phyloP scores from a whole-genome alignment of 2,888 invertebrate genomes.

The Bellardia bayeri region DNA sequence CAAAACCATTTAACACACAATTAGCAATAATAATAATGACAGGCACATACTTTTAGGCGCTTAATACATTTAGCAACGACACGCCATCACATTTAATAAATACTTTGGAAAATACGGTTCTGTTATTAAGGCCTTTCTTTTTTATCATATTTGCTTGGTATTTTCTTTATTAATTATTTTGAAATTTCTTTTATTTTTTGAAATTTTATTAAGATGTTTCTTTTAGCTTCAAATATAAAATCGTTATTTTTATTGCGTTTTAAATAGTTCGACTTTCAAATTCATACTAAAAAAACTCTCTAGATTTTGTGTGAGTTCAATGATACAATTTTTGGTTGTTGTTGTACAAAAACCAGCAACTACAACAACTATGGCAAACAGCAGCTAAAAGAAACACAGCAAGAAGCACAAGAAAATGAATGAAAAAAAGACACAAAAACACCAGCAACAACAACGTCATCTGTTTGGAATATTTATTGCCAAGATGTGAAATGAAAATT shows the following conservation, averaged over 20 bases:
- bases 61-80: slow-evolving; percentile 53
- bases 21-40: slow-evolving; percentile 48
- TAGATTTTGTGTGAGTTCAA: slow-evolving; percentile 68
- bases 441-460: slow-evolving; percentile 24
- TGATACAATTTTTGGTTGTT: slow-evolving; percentile 61
- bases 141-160: slow-evolving; percentile 1
- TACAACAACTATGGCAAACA: slow-evolving; percentile 8
- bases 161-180: slow-evolving; percentile 4
- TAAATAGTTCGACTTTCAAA: slow-evolving; percentile 71
- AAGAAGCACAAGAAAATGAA: slow-evolving; percentile 30
- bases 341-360: slow-evolving; percentile 30
- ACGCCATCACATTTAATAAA: slow-evolving; percentile 43
- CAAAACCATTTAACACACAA: slow-evolving; percentile 59
- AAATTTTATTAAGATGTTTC: slow-evolving; percentile 12
- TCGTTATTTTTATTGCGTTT: slow-evolving; percentile 67
- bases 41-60: slow-evolving; percentile 70
- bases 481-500: background rate
- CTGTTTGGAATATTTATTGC: slow-evolving; percentile 29
- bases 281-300: slow-evolving; percentile 71
- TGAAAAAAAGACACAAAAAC: background rate
- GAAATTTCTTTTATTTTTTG: background rate
- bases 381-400: slow-evolving; percentile 35
- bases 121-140: background rate
- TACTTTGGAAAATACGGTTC: background rate
- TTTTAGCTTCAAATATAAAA: slow-evolving; percentile 23